Base-by-base conservation (phyloP, 2,113 vertebrate species). In the Spilogale gracilis region DNA sequence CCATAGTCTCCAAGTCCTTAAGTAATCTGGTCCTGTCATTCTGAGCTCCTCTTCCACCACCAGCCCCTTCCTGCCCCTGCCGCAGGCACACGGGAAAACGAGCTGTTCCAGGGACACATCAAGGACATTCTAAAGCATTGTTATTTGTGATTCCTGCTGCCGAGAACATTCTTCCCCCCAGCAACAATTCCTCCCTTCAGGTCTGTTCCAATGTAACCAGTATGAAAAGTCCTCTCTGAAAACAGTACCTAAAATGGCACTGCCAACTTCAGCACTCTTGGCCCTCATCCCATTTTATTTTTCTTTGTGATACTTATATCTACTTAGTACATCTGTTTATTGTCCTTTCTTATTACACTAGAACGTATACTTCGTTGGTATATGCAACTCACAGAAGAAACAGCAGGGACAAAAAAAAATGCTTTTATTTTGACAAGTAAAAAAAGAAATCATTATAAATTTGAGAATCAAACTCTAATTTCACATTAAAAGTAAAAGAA, bases 61-160 rank as follows among this genome's bases (percentile, higher is more conserved):
- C 4, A 14, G 10, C 3, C 20, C 6, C 14, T 58, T 12, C 43
- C 30, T 16, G 3, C 14, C n/a, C 13, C 23, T 6, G 5, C 3
- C 1, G 10, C 71, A 81, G 58, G 11, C 84, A 38, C 20, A 25
- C 3, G 38, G 32, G 6, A 9, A 78, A 50, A 50, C 21, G 3
- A 32, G 54, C 48, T 67, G 11, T 16, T 52, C 16, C 20, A 18
- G 13, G 63, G 38, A 69, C 17, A 45, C 60, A 20, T 17, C 10
- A 67, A 61, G 27, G 48, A 69, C 21, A 13, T 13, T n/a, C 63
- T 45, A 32, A 9, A 52, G 27, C 10, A 5, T 25, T 3, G 18
- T 14, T 38, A 54, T 3, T 14, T 58, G 73, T 8, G 12, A 8
- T 14, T 63, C 16, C 52, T n/a, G 21, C 48, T n/a, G 43, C 20